These are phyloP conservation scores for Herpailurus yagouaroundi DNA, from an alignment of 2,113 vertebrate species.

Conservation along the genomic window DNA sequence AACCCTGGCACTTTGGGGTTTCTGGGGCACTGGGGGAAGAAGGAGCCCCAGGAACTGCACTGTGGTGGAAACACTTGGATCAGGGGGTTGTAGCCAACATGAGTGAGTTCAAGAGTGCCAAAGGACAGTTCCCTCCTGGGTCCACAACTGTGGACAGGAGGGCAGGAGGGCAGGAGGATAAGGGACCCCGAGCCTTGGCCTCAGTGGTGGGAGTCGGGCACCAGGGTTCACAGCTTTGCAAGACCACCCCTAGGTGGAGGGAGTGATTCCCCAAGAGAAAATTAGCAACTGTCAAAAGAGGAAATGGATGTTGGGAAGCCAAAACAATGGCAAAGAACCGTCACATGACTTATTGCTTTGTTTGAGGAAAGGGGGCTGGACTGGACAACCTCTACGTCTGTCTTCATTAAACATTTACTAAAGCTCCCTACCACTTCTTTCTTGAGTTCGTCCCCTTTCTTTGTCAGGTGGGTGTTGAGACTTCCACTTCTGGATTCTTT, in stretches of 20 bases:
- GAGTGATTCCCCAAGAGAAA: background rate
- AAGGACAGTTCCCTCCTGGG: too few species aligned
- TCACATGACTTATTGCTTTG: background rate
- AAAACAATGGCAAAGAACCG: background rate
- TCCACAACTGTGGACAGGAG: fast-evolving
- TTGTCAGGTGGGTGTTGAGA: background rate
- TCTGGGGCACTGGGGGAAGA: too few species aligned
- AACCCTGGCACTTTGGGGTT: too few species aligned
- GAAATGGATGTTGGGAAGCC: background rate
- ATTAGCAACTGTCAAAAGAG: background rate
- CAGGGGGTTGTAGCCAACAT: fast-evolving
- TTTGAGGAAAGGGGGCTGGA: background rate
- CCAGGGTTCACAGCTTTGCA: background rate
- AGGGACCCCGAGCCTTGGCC: background rate
- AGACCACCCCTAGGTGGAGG: background rate
- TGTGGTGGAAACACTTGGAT: background rate
- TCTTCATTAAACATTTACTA: background rate
- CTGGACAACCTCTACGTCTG: background rate
- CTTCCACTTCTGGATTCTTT: background rate
- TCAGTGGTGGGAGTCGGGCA: background rate
- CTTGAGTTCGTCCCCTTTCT: background rate
- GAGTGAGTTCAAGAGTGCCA: background rate
- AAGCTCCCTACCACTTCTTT: background rate
- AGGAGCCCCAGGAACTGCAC: fast-evolving
- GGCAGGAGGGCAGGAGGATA: background rate